These are phyloP conservation scores for Chironomus tepperi DNA, from an alignment of 1,140 invertebrate species.

Conservation along the genomic window DNA sequence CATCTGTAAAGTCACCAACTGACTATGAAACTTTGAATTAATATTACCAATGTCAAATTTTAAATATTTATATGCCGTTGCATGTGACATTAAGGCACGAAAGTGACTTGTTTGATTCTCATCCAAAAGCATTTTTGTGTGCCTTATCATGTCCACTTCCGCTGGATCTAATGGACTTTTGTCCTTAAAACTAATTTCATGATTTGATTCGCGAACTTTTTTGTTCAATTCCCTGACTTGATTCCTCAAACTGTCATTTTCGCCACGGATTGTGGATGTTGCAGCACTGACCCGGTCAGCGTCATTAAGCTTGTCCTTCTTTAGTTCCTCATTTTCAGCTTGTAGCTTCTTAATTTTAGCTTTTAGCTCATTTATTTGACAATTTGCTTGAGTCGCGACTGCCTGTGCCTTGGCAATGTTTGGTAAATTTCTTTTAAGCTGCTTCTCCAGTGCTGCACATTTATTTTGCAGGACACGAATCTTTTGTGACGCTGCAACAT, in stretches of 20 bases:
- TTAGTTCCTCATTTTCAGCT: not conserved
- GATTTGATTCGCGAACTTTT: too few relatives aligned
- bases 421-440: not conserved
- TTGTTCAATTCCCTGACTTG: not conserved
- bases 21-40: too few relatives aligned
- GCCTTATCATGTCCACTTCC: not conserved
- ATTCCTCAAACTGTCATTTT: not conserved
- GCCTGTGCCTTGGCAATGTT: not conserved
- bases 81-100: too few relatives aligned
- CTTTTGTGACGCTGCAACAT: not conserved
- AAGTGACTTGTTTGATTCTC: too few relatives aligned
- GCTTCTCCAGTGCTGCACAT: not conserved
- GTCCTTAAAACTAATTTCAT: not conserved
- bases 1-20: too few relatives aligned
- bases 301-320: not conserved
- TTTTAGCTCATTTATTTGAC: not conserved
- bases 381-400: not conserved
- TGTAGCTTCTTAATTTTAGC: not conserved
- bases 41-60: too few relatives aligned
- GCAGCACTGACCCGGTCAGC: not conserved
- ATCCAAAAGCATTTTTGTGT: not conserved
- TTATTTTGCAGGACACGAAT: not conserved
- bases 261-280: not conserved
- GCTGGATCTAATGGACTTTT: not conserved
- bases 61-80: too few relatives aligned